Evolutionary conservation across 1,140 invertebrate species (phyloP).

Genomic region (Drosophila jambulina): DNA sequence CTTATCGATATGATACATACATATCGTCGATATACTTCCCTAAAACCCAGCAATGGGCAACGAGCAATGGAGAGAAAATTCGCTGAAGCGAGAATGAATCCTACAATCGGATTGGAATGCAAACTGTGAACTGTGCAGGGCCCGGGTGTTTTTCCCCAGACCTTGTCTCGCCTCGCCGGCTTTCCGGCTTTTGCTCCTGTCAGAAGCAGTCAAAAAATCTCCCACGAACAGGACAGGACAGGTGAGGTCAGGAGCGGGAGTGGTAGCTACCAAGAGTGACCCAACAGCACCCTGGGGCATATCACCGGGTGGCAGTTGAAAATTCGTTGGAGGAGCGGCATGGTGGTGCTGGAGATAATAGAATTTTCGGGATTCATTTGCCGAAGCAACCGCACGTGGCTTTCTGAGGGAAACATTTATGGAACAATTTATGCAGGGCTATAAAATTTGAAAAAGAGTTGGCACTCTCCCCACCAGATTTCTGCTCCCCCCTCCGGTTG

Average conservation of each 20-base stretch:
- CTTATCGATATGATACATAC: background rate
- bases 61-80: background rate
- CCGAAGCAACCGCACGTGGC: constrained; percentile 30
- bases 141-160: background rate
- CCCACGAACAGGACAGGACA: background rate
- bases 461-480: background rate
- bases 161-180: background rate
- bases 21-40: background rate
- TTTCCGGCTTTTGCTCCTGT: constrained; percentile 9
- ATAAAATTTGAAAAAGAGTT: constrained; percentile 59
- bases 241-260: background rate
- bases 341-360: constrained; percentile 26
- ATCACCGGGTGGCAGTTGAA: constrained; percentile 8
- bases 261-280: background rate
- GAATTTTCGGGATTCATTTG: constrained; percentile 46
- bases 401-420: constrained; percentile 49
- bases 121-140: constrained; percentile 25
- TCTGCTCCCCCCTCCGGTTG: background rate
- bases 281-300: constrained; percentile 9
- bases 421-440: constrained; percentile 64
- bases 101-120: constrained; percentile 36
- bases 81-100: constrained; percentile 18
- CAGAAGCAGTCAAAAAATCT: constrained; percentile 32
- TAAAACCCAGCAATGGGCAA: background rate
- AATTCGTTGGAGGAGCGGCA: background rate